Evolutionary conservation across 1,140 invertebrate species (phyloP).

Genomic region (Drosophila quadrilineata): DNA sequence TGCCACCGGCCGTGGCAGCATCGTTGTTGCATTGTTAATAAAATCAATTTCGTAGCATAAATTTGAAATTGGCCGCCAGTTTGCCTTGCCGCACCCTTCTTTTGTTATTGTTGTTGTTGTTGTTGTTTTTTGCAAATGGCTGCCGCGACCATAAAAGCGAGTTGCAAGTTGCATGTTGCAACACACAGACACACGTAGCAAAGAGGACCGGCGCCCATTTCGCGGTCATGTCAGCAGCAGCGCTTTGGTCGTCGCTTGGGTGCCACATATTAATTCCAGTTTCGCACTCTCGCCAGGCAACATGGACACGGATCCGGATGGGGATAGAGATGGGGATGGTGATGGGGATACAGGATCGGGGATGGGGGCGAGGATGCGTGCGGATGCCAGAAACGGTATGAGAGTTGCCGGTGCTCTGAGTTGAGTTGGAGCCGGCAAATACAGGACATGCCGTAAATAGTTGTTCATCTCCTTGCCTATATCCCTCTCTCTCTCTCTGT

Average conservation of each 20-base stretch:
- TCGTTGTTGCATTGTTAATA: constrained; percentile 68
- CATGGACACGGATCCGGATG: no score
- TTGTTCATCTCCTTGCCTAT: constrained; percentile 40
- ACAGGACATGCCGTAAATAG: constrained; percentile 74
- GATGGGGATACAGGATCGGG: no score
- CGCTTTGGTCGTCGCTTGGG: constrained; percentile 55
- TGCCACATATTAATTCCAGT: constrained; percentile 77
- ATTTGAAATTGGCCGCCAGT: constrained; percentile 43
- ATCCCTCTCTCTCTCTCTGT: not conserved
- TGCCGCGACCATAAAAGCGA: no score
- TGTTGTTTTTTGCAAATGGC: not conserved
- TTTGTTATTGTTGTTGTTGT: no score
- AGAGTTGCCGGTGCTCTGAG: no score
- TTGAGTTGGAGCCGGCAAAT: no score
- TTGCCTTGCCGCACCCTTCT: no score
- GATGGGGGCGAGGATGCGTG: no score
- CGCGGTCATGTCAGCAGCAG: constrained; percentile 54
- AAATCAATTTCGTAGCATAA: constrained; percentile 72
- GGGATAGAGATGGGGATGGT: no score
- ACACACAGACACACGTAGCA: not conserved
- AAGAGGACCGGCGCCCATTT: constrained; percentile 20
- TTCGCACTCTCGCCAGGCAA: constrained; percentile 52
- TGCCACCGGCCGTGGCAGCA: no score
- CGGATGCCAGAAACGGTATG: no score
- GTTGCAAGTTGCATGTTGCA: no score